Evolutionary conservation across 2,888 invertebrate genomes (phyloP), one percentile per base, ranked within the genome.

Genomic region (Hypsopygia costalis): DNA sequence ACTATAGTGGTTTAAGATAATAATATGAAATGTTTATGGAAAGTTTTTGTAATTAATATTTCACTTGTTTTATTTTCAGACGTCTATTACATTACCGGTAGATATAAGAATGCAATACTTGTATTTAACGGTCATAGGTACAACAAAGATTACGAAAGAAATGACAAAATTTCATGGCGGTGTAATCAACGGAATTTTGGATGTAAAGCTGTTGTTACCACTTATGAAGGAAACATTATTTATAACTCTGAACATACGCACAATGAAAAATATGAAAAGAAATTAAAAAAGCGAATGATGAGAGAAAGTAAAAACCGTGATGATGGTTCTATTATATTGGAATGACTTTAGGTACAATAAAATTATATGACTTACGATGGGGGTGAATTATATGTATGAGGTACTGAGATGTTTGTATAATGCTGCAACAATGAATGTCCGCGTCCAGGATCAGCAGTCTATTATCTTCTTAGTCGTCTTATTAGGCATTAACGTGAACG

Each of bases 161-260:
- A 41, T 0, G 28, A 22, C 2, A 46, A 40, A 25, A 34, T 41
- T 9, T 27, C 46, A 7, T 64, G 62, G 65, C 46, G 57, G 1
- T 73, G 73, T 35, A 48, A 55, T 8, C 62, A 59, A 36, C 54
- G 63, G 22, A 63, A 62, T 27, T 30, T 32, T 0, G 68, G 67
- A 7, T 72, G 72, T 41, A 58, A 45, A 35, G 53, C 65, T 3
- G 45, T 41, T 6, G 51, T 58, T 0, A 45, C 50, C 37, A 69
- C 62, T 0, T 33, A 48, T 8, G 45, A 49, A 4, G 47, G 50
- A 10, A 12, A 30, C 1, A 38, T 68, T 5, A 12, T 62, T 12
- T 44, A 35, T 4, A 35, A 36, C 29, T 41, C 41, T 4, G 27
- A 34, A 1, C 51, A 52, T 30, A 48, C 51, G 16, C 49, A 52